Evolutionary conservation across 1,140 invertebrate species (phyloP).

Genomic region (Drosophila baimaii): DNA sequence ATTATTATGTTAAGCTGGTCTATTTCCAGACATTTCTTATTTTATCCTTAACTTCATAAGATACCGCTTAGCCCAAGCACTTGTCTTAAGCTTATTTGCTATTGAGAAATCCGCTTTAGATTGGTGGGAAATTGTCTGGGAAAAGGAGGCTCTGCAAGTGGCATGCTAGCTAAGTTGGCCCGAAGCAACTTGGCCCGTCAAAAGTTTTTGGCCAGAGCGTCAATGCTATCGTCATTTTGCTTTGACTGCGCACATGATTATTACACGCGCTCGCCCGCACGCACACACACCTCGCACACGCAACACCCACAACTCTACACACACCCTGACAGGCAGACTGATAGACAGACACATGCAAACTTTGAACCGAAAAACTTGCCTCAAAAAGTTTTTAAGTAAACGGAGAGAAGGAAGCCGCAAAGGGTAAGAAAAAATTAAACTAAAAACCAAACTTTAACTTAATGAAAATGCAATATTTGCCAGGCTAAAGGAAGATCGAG

Average conservation of each 20-base stretch:
- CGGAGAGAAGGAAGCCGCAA: constrained; percentile 35
- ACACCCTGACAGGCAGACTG: constrained; percentile 15
- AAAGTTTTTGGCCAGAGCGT: constrained; percentile 57
- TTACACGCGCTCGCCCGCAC: constrained; percentile 40
- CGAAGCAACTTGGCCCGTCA: constrained; percentile 64
- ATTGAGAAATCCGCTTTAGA: constrained; percentile 12
- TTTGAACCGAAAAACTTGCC: constrained; percentile 65
- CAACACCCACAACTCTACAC: constrained; percentile 8
- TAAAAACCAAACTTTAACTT: constrained; percentile 78
- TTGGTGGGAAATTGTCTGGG: constrained; percentile 28
- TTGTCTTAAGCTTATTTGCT: constrained; percentile 25
- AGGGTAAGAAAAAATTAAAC: constrained; percentile 61
- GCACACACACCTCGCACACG: constrained; percentile 13
- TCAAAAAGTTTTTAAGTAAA: constrained; percentile 75
- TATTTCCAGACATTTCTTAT: too few relatives aligned
- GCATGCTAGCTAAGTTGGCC: constrained; percentile 56
- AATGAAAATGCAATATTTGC: constrained; percentile 79
- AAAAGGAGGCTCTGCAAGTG: constrained; percentile 41
- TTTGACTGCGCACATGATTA: constrained; percentile 66
- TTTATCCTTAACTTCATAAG: neutral
- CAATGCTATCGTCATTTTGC: constrained; percentile 57
- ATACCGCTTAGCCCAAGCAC: neutral
- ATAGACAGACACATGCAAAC: constrained; percentile 50
- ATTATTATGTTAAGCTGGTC: neutral
- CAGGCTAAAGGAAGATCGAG: constrained; percentile 18